Base-by-base conservation (phyloP, 1,140 invertebrate genomes). In the Theocolax elegans region DNA sequence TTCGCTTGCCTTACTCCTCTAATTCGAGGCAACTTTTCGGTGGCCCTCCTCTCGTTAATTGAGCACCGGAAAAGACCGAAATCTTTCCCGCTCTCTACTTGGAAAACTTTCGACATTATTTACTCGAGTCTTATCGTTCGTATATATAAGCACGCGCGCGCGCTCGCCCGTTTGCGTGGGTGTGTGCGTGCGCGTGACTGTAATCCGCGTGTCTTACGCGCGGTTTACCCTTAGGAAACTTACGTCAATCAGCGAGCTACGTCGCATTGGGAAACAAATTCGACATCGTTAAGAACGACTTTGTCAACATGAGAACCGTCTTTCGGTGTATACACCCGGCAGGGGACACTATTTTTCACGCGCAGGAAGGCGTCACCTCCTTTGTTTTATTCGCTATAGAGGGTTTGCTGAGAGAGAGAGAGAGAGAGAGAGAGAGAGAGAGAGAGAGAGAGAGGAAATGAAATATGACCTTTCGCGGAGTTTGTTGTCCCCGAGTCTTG, bases 101-200 rank as follows among this genome's bases (percentile, higher is more conserved):
- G 25, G 23, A 29, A 29, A 46, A 46, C 59, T 62, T 62, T 62
- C 42, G 59, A 46, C 42, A 48, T 46, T 46, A 59, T 59, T 59
- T 59, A 59, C 35, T 59, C 21, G 35, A 4, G 4, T 35, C 31
- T 35, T 35, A 35, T 35, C 31, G 31, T 35, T 35, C 10, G n/a
- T n/a, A n/a, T n/a, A n/a, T n/a, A n/a, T n/a, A n/a, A n/a, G n/a
- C n/a, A n/a, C n/a, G n/a, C n/a, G n/a, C n/a, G n/a, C n/a, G n/a
- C n/a, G n/a, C n/a, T n/a, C n/a, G n/a, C n/a, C n/a, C n/a, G n/a
- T n/a, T n/a, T n/a, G n/a, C n/a, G n/a, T n/a, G n/a, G n/a, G n/a
- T n/a, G n/a, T n/a, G n/a, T n/a, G n/a, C n/a, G n/a, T n/a, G n/a
- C n/a, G n/a, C n/a, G n/a, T n/a, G n/a, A n/a, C n/a, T n/a, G n/a